Evolutionary conservation across 2,888 invertebrate genomes (phyloP), one percentile per base, ranked within the genome.

Genomic region (Drosophila birchii): DNA sequence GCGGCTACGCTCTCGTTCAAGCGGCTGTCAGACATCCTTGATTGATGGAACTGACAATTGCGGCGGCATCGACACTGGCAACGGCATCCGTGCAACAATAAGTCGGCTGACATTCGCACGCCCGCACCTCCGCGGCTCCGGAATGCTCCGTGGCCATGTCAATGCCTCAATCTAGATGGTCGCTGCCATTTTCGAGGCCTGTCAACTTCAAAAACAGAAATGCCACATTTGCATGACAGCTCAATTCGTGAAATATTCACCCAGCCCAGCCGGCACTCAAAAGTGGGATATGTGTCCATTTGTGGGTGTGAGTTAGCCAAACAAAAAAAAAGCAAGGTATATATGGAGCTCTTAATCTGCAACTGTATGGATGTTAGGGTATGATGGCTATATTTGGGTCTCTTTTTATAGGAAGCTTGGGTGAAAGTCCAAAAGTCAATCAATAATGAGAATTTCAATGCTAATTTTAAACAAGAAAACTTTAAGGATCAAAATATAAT

Each of bases 191-290:
- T 89, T 79, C 80, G 49, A 57, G 76, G 59, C 82, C 85, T 87
- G 85, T 89, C 85, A 89, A 85, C 82, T 86, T 89, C 78, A 79
- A 89, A 87, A 85, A 81, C 86, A 78, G 85, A 81, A 78, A 85
- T 88, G 81, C 76, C 89, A 89, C 78, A 85, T 89, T 85, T 85
- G 89, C 89, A 89, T 85, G 85, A 87, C 88, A 89, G 89, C 88
- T 89, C 88, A 81, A 81, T 89, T 85, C 86, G 77, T 86, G 82
- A 85, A 81, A 87, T 85, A 87, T 89, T 87, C 61, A 81, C 75
- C 73, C 47, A 47, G 57, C 75, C 73, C 47, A 47, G 57, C 56
- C 39, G 44, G 36, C 39, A 51, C 12, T 34, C 45, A 45, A 23
- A 51, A 23, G 60, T 11, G 43, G 43, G 34, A 26, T 53, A 23